Conservation (phyloP, 2,888 invertebrate species). For the Cephalotes varians region DNA sequence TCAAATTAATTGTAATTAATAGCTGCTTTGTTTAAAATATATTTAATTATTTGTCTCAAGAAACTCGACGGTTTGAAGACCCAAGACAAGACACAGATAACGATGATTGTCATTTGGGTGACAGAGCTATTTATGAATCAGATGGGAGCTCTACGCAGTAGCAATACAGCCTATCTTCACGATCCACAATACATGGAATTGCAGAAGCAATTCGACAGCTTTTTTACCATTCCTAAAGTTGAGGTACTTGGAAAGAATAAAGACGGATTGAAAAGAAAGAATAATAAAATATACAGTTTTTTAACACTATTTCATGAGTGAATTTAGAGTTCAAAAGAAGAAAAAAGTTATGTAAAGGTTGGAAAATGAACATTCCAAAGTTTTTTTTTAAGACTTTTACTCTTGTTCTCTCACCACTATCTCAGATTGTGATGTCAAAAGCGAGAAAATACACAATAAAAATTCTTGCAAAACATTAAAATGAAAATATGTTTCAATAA, state of each 20-base stretch:
- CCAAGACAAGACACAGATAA: constrained; percentile 94
- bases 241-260: constrained; percentile 84
- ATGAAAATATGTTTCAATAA: no score
- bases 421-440: no score
- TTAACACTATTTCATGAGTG: not conserved
- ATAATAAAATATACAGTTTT: not conserved
- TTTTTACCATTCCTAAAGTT: constrained; percentile 91
- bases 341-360: not conserved
- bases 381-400: no score
- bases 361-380: not conserved
- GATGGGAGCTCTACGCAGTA: constrained; percentile 91
- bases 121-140: constrained; percentile 96
- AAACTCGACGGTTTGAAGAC: constrained; percentile 91
- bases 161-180: constrained; percentile 80
- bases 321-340: not conserved
- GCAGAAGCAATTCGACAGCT: constrained; percentile 92
- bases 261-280: not conserved
- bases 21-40: constrained; percentile 51
- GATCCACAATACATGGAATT: constrained; percentile 88
- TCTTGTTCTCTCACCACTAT: no score
- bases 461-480: no score
- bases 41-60: constrained; percentile 72
- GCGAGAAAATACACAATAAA: no score
- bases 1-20: constrained; percentile 9
- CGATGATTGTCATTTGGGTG: constrained; percentile 98